Evolutionary conservation across 2,888 invertebrate species (phyloP), one percentile per base, ranked within the genome.

Genomic region (Lycophotia porphyrea): DNA sequence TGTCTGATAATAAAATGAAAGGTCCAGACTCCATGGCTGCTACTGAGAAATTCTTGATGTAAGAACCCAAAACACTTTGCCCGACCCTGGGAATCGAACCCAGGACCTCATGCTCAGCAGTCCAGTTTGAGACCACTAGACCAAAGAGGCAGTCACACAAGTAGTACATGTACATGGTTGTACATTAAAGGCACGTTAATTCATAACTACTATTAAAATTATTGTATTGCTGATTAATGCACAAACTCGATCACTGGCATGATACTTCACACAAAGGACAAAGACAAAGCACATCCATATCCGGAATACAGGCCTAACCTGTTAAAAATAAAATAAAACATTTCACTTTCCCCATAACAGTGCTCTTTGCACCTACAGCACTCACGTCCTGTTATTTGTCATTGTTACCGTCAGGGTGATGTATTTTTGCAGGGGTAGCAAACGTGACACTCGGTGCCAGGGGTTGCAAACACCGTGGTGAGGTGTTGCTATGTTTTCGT

Each of bases 381-480:
- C 87, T 81, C 88, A 85, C 86, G 79, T 76, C 36, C 72, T 66
- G 76, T 64, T 78, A 86, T 86, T 87, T 86, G 78, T 86, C 88
- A 88, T 84, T 78, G 85, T 88, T 88, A 83, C 74, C 70, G 75
- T 68, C 77, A 39, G 49, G 34, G 71, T 85, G 88, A 85, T 82
- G 86, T 81, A 87, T 88, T 87, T 88, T 87, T 88, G 81, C 73
- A 74, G 77, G 68, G 77, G 81, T 80, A 77, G 24, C 76, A 81
- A 82, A 82, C 71, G 73, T 78, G 77, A 65, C 27, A 42, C 71
- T 39, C n/a, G 36, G 34, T 58, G 44, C 61, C 47, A 80, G 67
- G 61, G 65, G 60, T 18, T 72, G n/a, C 60, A 24, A 69, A 84
- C 65, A 49, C 39, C 34, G 47, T 69, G 34, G 31, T 47, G 24